Percentiles rank a stretch among this genome's conserved stretches.
Conservation (phyloP, 1,140 invertebrate species). For the Drosophila rufa region DNA sequence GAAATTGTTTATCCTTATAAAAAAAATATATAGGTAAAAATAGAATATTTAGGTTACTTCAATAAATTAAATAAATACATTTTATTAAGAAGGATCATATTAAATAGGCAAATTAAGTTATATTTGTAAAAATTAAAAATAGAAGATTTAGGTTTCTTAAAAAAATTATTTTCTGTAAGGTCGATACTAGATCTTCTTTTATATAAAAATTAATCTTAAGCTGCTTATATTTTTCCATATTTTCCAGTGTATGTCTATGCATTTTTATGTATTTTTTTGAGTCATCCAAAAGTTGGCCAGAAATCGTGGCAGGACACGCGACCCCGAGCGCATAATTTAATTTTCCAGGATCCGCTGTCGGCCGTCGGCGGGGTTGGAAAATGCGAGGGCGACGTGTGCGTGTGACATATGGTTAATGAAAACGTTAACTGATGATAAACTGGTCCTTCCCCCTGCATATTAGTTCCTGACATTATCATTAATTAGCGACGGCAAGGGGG, state of each 20-base stretch:
- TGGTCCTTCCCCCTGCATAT: slow-evolving; percentile 33
- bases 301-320: slow-evolving; percentile 68
- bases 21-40: no score
- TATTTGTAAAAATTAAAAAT: no score
- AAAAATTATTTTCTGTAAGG: no score
- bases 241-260: slow-evolving; percentile 43
- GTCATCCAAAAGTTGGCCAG: slow-evolving; percentile 66
- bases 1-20: no score
- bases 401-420: slow-evolving; percentile 83
- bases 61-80: no score
- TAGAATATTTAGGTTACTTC: no score
- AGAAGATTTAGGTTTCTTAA: no score
- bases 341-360: slow-evolving; percentile 63
- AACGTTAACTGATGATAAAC: slow-evolving; percentile 79
- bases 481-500: slow-evolving; percentile 63
- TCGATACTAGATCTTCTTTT: no score
- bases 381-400: slow-evolving; percentile 54
- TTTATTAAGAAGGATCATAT: not conserved
- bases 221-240: no score
- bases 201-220: no score
- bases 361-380: slow-evolving; percentile 10
- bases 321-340: slow-evolving; percentile 77
- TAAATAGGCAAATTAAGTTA: no score
- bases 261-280: slow-evolving; percentile 78
- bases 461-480: slow-evolving; percentile 73